Conservation (phyloP, 2,888 invertebrate genomes). For the Lordiphosa andalusiaca region DNA sequence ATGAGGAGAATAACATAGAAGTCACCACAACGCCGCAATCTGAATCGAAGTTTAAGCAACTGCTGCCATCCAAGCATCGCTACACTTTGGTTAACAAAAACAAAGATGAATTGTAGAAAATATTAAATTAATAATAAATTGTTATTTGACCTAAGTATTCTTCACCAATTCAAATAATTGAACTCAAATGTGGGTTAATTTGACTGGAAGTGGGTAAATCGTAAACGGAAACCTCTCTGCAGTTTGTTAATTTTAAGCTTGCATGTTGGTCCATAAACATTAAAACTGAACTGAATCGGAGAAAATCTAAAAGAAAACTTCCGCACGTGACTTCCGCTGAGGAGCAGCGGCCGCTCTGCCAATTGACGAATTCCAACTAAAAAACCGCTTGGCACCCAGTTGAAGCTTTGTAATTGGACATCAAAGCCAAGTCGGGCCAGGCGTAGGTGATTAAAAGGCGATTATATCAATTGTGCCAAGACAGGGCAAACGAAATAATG, state of each 20-base stretch:
- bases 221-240: slow-evolving; percentile 59
- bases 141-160: neutral
- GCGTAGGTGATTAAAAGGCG: slow-evolving; percentile 71
- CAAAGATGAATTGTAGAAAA: slow-evolving; percentile 43
- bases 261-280: slow-evolving; percentile 43
- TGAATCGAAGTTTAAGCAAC: slow-evolving; percentile 95
- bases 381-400: slow-evolving; percentile 27
- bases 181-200: slow-evolving; percentile 50
- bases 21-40: slow-evolving; percentile 83
- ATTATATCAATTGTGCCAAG: slow-evolving; percentile 65
- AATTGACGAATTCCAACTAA: slow-evolving; percentile 32
- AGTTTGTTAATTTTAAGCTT: slow-evolving; percentile 55
- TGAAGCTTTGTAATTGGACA: slow-evolving; percentile 51
- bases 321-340: slow-evolving; percentile 70
- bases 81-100: slow-evolving; percentile 86
- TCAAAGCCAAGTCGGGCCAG: slow-evolving; percentile 41
- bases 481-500: slow-evolving; percentile 48
- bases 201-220: slow-evolving; percentile 42
- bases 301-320: slow-evolving; percentile 54
- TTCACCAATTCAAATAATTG: neutral
- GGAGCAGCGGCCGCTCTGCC: slow-evolving; percentile 18
- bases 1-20: neutral
- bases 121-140: too few relatives aligned
- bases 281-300: slow-evolving; percentile 11
- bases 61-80: slow-evolving; percentile 95